These are phyloP conservation scores for Caenorhabditis sp. DNA, from an alignment of 2,888 invertebrate species.

Conservation along the genomic window DNA sequence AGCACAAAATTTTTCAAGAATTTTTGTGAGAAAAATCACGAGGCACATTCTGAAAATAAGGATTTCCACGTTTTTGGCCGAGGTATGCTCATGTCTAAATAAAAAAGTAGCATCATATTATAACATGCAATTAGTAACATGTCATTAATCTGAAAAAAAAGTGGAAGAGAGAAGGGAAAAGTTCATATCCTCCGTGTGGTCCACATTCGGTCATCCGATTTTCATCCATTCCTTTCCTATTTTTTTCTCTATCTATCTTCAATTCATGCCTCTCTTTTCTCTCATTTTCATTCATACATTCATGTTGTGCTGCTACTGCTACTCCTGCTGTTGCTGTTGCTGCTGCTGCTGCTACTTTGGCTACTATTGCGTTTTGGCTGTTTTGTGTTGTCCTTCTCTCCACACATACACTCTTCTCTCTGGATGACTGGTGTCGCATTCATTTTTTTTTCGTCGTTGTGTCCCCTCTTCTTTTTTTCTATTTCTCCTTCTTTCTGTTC, in stretches of 20 bases:
- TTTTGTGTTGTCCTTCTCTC: not conserved
- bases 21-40: no score
- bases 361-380: not conserved
- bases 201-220: not conserved
- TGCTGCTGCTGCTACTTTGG: not conserved
- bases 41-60: no score
- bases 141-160: no score
- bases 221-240: not conserved
- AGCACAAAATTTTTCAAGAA: no score
- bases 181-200: no score
- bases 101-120: no score
- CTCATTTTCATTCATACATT: slow-evolving; percentile 2
- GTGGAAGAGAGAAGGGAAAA: no score
- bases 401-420: not conserved
- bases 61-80: no score
- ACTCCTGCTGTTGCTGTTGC: no score
- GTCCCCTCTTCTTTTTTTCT: not conserved
- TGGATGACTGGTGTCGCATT: slow-evolving; percentile 1
- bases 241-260: slow-evolving; percentile 7
- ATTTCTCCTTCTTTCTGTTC: not conserved
- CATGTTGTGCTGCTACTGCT: not conserved
- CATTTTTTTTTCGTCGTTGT: not conserved
- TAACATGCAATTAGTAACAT: no score
- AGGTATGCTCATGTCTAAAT: no score
- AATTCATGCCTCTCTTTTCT: not conserved